Percentiles rank a stretch among this genome's conserved stretches.
phyloP scores from a whole-genome alignment of 2,888 invertebrate species.

The Megastigmus dorsalis region DNA sequence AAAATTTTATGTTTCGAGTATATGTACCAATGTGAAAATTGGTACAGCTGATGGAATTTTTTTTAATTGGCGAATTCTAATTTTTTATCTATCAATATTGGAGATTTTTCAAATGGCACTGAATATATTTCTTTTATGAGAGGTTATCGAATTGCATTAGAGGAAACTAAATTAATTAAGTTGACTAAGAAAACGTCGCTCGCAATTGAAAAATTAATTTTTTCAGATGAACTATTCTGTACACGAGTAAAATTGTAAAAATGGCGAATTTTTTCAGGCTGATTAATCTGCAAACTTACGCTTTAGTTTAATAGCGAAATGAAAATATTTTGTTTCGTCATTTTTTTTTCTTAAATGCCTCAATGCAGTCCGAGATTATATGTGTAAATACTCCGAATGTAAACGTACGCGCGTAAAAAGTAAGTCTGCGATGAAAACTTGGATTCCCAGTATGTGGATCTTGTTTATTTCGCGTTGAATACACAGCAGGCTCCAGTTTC shows the following conservation, averaged over 20 bases:
- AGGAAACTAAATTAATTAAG: background rate
- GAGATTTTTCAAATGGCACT: conserved; percentile 42
- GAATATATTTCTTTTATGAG: conserved; percentile 19
- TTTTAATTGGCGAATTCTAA: too few species aligned
- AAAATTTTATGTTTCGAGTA: too few species aligned
- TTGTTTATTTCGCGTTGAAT: conserved; percentile 15
- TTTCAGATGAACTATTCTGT: conserved; percentile 17
- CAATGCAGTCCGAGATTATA: conserved; percentile 35
- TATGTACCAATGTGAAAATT: too few species aligned
- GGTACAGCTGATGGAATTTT: too few species aligned
- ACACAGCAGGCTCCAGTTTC: conserved; percentile 41
- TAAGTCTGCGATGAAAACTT: conserved; percentile 18
- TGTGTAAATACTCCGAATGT: conserved; percentile 39
- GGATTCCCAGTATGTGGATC: conserved; percentile 20
- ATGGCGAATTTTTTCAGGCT: conserved; percentile 1
- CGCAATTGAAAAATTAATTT: conserved; percentile 11
- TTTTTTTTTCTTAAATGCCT: conserved; percentile 31
- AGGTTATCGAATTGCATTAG: conserved; percentile 34
- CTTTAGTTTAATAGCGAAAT: conserved; percentile 8
- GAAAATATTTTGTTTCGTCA: conserved; percentile 15
- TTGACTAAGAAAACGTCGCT: background rate
- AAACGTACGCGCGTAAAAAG: conserved; percentile 30
- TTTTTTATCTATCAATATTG: conserved; percentile 18
- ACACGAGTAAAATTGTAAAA: conserved; percentile 29
- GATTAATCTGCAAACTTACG: conserved; percentile 9